phyloP scores from a whole-genome alignment of 2,888 invertebrate species.

The Platycheirus albimanus region DNA sequence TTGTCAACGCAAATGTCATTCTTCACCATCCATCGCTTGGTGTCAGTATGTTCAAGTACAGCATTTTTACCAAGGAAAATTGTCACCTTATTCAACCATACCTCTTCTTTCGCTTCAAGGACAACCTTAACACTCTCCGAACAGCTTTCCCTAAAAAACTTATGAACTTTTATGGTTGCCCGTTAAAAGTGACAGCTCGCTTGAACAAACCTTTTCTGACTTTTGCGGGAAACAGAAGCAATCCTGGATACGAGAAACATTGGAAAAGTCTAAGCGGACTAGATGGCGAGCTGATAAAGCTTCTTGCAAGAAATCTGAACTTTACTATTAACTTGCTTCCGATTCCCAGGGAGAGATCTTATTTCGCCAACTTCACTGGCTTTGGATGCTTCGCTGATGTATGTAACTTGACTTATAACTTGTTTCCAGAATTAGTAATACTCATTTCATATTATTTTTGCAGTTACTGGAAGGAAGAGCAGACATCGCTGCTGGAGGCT shows the following conservation, averaged over 20 bases:
- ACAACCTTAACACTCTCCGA: constrained; percentile 49
- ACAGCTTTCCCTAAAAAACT: constrained; percentile 59
- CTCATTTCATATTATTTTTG: constrained; percentile 28
- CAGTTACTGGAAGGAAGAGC: constrained; percentile 75
- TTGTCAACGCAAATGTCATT: constrained; percentile 78
- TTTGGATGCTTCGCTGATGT: constrained; percentile 77
- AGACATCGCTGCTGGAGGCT: constrained; percentile 78
- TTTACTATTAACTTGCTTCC: constrained; percentile 76
- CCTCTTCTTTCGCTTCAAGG: constrained; percentile 75
- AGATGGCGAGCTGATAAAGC: constrained; percentile 78
- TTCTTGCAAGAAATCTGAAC: constrained; percentile 75
- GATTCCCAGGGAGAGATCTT: constrained; percentile 71
- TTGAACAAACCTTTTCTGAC: constrained; percentile 75
- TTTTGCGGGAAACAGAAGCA: constrained; percentile 66
- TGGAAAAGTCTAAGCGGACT: constrained; percentile 76
- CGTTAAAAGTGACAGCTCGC: constrained; percentile 76
- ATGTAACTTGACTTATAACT: constrained; percentile 7
- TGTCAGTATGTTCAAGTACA: constrained; percentile 73
- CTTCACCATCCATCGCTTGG: constrained; percentile 44
- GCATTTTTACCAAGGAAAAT: constrained; percentile 60
- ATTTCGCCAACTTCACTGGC: constrained; percentile 63
- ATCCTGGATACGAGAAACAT: constrained; percentile 24
- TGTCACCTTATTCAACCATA: constrained; percentile 55
- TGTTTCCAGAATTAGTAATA: no score
- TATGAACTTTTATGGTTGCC: constrained; percentile 76